These are phyloP conservation scores for Dicroscelio sp. DNA, from an alignment of 2,888 invertebrate genomes.

Conservation along the genomic window DNA sequence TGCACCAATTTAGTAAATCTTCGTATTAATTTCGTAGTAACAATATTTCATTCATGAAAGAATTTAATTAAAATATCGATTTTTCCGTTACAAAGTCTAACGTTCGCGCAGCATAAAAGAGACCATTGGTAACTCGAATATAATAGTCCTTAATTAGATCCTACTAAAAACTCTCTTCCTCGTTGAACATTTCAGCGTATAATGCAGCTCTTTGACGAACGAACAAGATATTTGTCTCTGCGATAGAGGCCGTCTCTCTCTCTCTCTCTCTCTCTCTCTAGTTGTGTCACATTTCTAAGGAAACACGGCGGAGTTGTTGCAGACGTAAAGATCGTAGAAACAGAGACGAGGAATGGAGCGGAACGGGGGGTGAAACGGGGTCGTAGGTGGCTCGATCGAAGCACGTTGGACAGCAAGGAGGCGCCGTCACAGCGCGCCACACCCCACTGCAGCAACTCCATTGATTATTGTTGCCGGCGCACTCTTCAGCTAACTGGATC, in stretches of 20 bases:
- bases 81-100: no score
- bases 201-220: conserved; percentile 39
- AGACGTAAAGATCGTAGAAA: conserved; percentile 72
- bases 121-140: no score
- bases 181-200: conserved; percentile 29
- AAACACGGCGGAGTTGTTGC: conserved; percentile 66
- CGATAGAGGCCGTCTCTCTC: neutral
- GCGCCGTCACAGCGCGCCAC: conserved; percentile 90
- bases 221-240: conserved; percentile 56
- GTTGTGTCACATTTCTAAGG: conserved; percentile 66
- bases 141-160: conserved; percentile 33
- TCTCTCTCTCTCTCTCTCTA: conserved; percentile 5
- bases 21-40: no score
- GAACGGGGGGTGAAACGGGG: conserved; percentile 72
- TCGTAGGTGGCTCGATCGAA: conserved; percentile 89
- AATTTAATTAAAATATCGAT: no score
- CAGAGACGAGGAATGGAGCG: conserved; percentile 77
- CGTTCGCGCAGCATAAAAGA: no score
- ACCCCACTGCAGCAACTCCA: conserved; percentile 91
- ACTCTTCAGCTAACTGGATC: conserved; percentile 83
- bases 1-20: no score
- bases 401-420: conserved; percentile 90
- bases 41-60: no score
- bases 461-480: conserved; percentile 91
- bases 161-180: conserved; percentile 3